Evolutionary conservation across 2,113 vertebrate species (phyloP), one percentile per base, ranked within the genome.

Genomic region (Gallinago jamesoni): DNA sequence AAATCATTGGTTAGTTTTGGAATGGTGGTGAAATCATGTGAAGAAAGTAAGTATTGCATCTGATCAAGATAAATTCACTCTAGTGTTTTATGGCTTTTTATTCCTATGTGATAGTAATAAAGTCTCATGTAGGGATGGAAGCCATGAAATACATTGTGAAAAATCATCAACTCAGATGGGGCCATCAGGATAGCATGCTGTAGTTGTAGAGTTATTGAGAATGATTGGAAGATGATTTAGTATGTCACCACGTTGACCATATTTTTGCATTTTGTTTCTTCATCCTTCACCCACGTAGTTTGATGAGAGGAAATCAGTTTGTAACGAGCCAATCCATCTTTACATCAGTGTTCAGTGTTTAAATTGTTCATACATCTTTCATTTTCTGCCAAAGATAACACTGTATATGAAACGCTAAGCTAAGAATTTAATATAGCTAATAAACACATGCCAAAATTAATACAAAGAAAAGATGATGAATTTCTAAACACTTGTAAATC

Each of bases 41-140:
- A 98, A 98, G 98, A 98, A 98, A 98, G 92, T 98, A 98, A 98
- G 95, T 98, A 98, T 98, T 98, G 95, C 98, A 98, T 98, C 98
- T 98, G 98, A 98, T 98, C 98, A 98, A 98, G 98, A 98, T 98
- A 98, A 98, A 98, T 98, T 98, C 98, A 98, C 99, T 99, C 98
- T 98, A 98, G 99, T 99, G 99, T 98, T 98, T 99, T 99, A 99
- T 99, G 99, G 99, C 99, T 99, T 99, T 99, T 99, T 99, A 99
- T 99, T 99, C 99, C 99, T 99, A 99, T 99, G 99, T 99, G 99
- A 99, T 99, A 98, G 98, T 99, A 98, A 99, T 98, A 98, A 98
- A 98, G 98, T 98, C 98, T 99, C 99, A 98, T 98, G 99, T 99
- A 99, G 99, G 99, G 99, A 99, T 98, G 98, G 98, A 99, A 99